Evolutionary conservation across 1,140 invertebrate genomes (phyloP).

Genomic region (Drosophila pandora): DNA sequence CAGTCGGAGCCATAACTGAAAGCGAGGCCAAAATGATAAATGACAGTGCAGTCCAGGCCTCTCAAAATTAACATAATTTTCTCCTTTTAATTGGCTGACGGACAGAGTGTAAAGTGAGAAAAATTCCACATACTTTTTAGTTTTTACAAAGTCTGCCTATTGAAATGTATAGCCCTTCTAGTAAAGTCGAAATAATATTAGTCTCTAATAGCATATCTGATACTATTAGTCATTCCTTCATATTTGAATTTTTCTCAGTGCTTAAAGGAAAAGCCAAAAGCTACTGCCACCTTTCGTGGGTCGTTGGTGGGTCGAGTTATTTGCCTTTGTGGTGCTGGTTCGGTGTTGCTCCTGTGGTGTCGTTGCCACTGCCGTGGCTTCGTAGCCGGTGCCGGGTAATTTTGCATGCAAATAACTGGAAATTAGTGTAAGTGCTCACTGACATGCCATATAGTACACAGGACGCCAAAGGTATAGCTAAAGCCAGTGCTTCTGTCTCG

Average conservation of each 20-base stretch:
- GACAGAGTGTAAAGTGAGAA: not conserved
- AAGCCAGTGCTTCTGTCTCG: slow-evolving; percentile 19
- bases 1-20: slow-evolving; percentile 20
- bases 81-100: slow-evolving; percentile 41
- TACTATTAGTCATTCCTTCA: not conserved
- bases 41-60: slow-evolving; percentile 49
- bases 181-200: not conserved
- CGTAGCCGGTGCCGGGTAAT: slow-evolving; percentile 55
- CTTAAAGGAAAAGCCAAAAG: not conserved
- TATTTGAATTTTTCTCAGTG: not conserved
- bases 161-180: too few relatives aligned
- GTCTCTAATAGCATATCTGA: too few relatives aligned
- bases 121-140: not conserved
- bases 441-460: slow-evolving; percentile 65
- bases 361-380: slow-evolving; percentile 15
- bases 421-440: slow-evolving; percentile 81
- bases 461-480: slow-evolving; percentile 5
- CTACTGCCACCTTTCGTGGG: slow-evolving; percentile 1
- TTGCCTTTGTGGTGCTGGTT: slow-evolving; percentile 33
- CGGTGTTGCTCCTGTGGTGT: slow-evolving; percentile 33
- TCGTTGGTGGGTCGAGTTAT: slow-evolving; percentile 14
- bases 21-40: slow-evolving; percentile 71
- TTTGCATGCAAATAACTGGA: slow-evolving; percentile 81
- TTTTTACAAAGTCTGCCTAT: too few relatives aligned
- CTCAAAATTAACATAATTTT: slow-evolving; percentile 71